Percentiles rank a stretch among this genome's conserved stretches.
Conservation (phyloP, 2,113 vertebrate genomes). For the Phylloscopus trochilus region DNA sequence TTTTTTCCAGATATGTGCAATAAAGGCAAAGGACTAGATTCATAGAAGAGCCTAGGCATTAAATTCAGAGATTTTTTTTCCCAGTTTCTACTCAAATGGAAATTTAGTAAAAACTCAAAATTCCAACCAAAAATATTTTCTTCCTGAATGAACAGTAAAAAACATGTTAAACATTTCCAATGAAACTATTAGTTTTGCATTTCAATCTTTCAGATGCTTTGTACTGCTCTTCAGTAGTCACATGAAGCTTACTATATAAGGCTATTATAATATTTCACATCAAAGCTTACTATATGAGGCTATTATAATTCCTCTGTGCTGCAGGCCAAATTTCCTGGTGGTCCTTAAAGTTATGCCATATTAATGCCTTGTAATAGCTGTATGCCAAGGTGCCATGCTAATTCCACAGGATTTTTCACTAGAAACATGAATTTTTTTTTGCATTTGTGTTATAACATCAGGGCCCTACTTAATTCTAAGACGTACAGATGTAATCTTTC, state of each 20-base stretch:
- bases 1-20: not conserved
- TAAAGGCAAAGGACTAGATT: not conserved
- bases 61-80: not conserved
- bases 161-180: not conserved
- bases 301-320: constrained; percentile 20
- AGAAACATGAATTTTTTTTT: not conserved
- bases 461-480: not conserved
- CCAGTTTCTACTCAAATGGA: not conserved
- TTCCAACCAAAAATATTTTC: not conserved
- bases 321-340: constrained; percentile 26
- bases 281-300: not conserved
- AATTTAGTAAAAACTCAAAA: not conserved
- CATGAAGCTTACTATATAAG: not conserved
- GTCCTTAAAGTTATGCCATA: not conserved
- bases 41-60: not conserved
- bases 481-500: not conserved
- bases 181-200: not conserved
- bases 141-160: not conserved
- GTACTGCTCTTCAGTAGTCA: constrained; percentile 2
- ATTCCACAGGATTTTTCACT: not conserved
- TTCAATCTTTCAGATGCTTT: not conserved
- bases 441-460: not conserved
- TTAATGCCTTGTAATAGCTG: constrained; percentile 4
- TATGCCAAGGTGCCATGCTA: not conserved
- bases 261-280: not conserved